A percentile compares a stretch with the other conserved stretches of the same genome.
phyloP scores from a whole-genome alignment of 1,140 invertebrate genomes.

The Cecropterus lyciades region DNA sequence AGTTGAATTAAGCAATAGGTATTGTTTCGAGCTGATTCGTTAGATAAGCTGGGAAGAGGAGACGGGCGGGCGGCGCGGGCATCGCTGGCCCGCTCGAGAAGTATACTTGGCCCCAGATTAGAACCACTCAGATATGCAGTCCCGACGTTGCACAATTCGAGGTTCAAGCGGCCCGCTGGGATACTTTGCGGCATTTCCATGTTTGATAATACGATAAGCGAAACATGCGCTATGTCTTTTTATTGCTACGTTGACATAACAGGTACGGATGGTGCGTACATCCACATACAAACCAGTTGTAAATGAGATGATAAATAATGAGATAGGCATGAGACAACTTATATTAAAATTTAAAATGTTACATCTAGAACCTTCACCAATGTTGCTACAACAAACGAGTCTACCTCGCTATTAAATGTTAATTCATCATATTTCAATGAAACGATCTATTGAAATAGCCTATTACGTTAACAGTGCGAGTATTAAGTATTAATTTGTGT shows the following conservation, averaged over 20 bases:
- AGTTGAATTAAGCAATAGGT: constrained; percentile 44
- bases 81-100: constrained; percentile 4
- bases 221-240: constrained; percentile 38
- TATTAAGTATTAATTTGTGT: constrained; percentile 46
- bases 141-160: constrained; percentile 53
- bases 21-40: constrained; percentile 37
- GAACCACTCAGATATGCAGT: constrained; percentile 56
- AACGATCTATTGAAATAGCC: constrained; percentile 39
- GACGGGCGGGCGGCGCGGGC: constrained; percentile 29
- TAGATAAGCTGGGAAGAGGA: constrained; percentile 18
- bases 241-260: constrained; percentile 37
- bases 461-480: constrained; percentile 40
- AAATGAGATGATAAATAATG: neutral
- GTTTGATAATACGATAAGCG: constrained; percentile 59
- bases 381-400: neutral
- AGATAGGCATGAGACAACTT: neutral
- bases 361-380: neutral
- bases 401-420: constrained; percentile 36
- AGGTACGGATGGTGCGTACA: constrained; percentile 11
- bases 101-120: constrained; percentile 44
- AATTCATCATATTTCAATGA: constrained; percentile 37
- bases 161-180: constrained; percentile 38
- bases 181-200: constrained; percentile 48
- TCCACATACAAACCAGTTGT: constrained; percentile 27
- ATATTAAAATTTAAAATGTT: constrained; percentile 12